A percentile compares a stretch with the other conserved stretches of the same genome.
Conservation (phyloP, 1,140 invertebrate species). For the Aphelinus certus region DNA sequence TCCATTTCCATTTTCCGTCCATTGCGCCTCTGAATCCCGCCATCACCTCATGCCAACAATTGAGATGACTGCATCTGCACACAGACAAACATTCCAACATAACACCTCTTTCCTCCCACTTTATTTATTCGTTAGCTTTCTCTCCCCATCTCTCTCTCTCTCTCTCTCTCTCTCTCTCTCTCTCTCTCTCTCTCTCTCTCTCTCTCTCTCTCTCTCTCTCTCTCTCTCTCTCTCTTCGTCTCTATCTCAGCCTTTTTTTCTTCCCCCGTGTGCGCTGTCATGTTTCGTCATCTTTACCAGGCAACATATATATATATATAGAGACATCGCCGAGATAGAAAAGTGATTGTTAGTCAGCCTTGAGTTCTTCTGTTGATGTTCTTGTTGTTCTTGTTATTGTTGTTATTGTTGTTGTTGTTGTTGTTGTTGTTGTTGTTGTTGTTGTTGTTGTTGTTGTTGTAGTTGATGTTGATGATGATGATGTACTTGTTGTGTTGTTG, state of each 20-base stretch:
- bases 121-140: constrained; percentile 35
- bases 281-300: no score
- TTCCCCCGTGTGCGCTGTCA: no score
- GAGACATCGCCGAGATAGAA: neutral
- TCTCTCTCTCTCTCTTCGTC: no score
- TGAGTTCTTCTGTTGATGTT: constrained; percentile 12
- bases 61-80: constrained; percentile 67
- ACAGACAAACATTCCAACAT: constrained; percentile 69
- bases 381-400: constrained; percentile 28
- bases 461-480: constrained; percentile 2
- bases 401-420: constrained; percentile 18
- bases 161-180: no score
- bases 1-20: constrained; percentile 35
- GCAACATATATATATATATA: no score
- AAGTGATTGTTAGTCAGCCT: constrained; percentile 30
- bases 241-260: no score
- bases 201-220: no score
- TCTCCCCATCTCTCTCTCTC: constrained; percentile 30
- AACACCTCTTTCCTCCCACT: constrained; percentile 57
- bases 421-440: constrained; percentile 28
- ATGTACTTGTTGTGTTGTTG: constrained; percentile 9
- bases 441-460: constrained; percentile 24
- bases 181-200: no score
- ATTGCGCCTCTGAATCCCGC: constrained; percentile 28
- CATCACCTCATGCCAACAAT: constrained; percentile 65